A percentile compares a stretch with the other conserved stretches of the same genome.
Conservation (phyloP, 2,888 invertebrate genomes). For the Amphipyra tragopoginis region DNA sequence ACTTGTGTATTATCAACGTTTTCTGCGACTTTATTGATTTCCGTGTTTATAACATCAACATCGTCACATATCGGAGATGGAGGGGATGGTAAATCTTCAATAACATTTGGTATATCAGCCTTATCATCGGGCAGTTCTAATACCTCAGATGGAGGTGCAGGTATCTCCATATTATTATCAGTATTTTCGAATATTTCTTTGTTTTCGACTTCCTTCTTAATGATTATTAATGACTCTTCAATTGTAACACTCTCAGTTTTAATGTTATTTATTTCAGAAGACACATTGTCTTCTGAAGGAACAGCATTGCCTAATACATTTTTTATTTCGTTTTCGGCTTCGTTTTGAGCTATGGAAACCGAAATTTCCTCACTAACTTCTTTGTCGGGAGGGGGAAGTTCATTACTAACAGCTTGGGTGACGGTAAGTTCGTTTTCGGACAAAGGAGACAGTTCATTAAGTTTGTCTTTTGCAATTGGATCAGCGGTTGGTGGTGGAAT, state of each 20-base stretch:
- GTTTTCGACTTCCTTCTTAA: conserved; percentile 24
- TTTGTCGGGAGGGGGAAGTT: conserved; percentile 62
- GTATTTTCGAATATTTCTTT: conserved; percentile 23
- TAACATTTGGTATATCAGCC: conserved; percentile 45
- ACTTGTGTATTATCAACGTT: conserved; percentile 53
- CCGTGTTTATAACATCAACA: conserved; percentile 38
- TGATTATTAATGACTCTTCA: conserved; percentile 18
- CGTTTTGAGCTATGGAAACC: conserved; percentile 29
- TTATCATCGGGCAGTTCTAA: conserved; percentile 40
- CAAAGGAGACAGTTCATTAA: conserved; percentile 60
- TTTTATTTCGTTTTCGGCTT: conserved; percentile 25
- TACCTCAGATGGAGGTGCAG: conserved; percentile 34
- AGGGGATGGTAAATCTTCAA: conserved; percentile 70
- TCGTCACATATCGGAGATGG: conserved; percentile 67
- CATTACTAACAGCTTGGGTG: conserved; percentile 56
- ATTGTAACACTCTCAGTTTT: conserved; percentile 24
- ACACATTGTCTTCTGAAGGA: conserved; percentile 18
- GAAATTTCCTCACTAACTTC: conserved; percentile 55
- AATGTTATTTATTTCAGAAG: conserved; percentile 29
- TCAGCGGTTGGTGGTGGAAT: conserved; percentile 70
- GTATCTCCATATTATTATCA: conserved; percentile 39
- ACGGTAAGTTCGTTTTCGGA: conserved; percentile 49
- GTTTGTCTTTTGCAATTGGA: conserved; percentile 67
- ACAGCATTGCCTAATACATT: conserved; percentile 24
- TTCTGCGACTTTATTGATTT: conserved; percentile 46